Base-by-base conservation (phyloP, 2,113 vertebrate genomes). In the Phalacrocorax aristotelis region DNA sequence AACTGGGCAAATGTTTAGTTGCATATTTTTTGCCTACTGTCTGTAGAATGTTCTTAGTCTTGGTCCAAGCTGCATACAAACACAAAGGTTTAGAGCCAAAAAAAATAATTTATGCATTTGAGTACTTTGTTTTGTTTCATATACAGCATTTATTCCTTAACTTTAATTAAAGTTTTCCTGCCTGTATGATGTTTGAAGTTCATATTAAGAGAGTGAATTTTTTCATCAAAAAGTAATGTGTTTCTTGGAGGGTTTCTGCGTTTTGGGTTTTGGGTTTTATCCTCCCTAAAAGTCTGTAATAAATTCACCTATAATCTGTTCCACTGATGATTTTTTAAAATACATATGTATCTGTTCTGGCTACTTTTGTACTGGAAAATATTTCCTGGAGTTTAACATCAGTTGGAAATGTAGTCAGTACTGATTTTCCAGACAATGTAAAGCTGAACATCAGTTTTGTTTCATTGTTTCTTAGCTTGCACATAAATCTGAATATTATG, bases 181-280 rank as follows among this genome's bases (percentile, higher is more conserved):
- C 6, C 5, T 38, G 9, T 15, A 21, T 23, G 25, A 9, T n/a
- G 2, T 40, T 69, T 55, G 65, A 76, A 12, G 6, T 23, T 80
- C 13, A 12, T 54, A 42, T 52, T 21, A 66, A 58, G 26, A 46
- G 12, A 36, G 15, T 26, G 4, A 71, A 15, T 84, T 68, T 81
- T 4, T 55, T 69, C 6, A 52, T 13, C 13, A 4, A 38, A 70
- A 46, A 55, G 2, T 3, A 60, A 38, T 51, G 13, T 57, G 22
- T 10, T 68, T 2, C 26, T 91, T 83, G 0, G 1, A 58, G 9
- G 4, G 5, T 40, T 62, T 75, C 21, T 48, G 6, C 4, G 2
- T 3, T 64, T 76, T 27, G 10, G 6, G 3, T 66, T 75, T 84
- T 11, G 14, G 60, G 4, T 5, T 62, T 36, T 46, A 69, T 61